Conservation (phyloP, 2,797 vertebrate species). For the Astyanax mexicanus region DNA sequence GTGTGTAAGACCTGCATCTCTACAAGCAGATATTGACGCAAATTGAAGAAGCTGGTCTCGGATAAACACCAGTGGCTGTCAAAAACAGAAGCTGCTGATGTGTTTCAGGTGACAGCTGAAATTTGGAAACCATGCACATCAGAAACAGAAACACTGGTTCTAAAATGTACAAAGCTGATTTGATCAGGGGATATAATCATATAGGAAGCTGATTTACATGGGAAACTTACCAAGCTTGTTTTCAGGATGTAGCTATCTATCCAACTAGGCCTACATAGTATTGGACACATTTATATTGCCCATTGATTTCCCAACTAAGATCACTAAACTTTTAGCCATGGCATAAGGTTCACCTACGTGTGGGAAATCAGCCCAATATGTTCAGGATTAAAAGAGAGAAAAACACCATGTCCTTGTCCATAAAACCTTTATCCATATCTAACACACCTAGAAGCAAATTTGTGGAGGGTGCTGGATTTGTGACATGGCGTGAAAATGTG, state of each 20-base stretch:
- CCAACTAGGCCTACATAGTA: no score
- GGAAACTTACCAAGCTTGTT: not conserved
- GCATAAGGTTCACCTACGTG: not conserved
- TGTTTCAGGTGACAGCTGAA: not conserved
- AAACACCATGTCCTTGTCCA: not conserved
- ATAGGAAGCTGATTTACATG: no score
- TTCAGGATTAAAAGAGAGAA: not conserved
- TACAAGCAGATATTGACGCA: no score
- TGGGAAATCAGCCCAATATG: not conserved
- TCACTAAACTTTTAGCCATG: not conserved
- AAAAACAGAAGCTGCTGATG: not conserved
- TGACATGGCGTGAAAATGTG: not conserved
- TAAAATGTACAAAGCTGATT: not conserved
- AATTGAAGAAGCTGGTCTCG: not conserved
- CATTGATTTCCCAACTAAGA: no score
- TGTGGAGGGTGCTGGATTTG: slow-evolving; percentile 6
- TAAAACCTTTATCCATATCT: not conserved
- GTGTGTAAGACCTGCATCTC: not conserved
- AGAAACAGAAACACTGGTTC: not conserved
- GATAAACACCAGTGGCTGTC: not conserved
- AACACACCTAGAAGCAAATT: not conserved
- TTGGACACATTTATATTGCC: no score
- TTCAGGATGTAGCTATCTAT: no score
- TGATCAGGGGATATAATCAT: no score
- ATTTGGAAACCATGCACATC: not conserved